phyloP scores from a whole-genome alignment of 2,888 invertebrate species.

The Ariolimax columbianus region DNA sequence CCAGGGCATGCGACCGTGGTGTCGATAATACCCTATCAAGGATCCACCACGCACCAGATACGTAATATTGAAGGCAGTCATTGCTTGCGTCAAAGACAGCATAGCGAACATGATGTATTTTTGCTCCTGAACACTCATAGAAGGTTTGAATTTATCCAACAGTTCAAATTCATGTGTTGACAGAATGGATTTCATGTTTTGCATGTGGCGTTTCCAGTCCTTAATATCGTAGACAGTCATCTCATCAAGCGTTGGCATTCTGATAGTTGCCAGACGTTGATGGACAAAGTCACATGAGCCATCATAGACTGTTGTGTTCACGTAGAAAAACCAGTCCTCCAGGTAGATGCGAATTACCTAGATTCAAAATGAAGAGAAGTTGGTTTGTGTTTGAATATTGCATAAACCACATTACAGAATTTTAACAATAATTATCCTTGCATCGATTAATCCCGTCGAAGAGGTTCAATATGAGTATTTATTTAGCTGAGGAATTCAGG shows the following conservation, averaged over 20 bases:
- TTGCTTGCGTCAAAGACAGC: conserved; percentile 43
- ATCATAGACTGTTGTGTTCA: conserved; percentile 41
- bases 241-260: conserved; percentile 39
- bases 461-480: too few species aligned
- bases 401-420: background rate
- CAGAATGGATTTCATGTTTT: conserved; percentile 11
- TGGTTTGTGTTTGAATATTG: background rate
- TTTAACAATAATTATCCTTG: too few species aligned
- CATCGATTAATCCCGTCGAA: background rate
- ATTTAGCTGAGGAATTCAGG: background rate
- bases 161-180: conserved; percentile 22
- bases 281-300: conserved; percentile 44
- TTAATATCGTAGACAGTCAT: conserved; percentile 42
- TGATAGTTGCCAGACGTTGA: conserved; percentile 24
- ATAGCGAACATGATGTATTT: conserved; percentile 49
- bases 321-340: conserved; percentile 49
- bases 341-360: conserved; percentile 49
- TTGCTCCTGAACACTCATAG: conserved; percentile 50
- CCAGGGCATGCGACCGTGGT: conserved; percentile 53
- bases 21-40: conserved; percentile 48
- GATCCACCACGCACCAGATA: conserved; percentile 49
- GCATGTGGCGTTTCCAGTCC: conserved; percentile 37
- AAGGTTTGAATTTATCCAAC: conserved; percentile 52
- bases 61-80: conserved; percentile 51
- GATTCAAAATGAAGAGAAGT: background rate